Evolutionary conservation across 2,797 vertebrate genomes (phyloP), one percentile per base, ranked within the genome.

Genomic region (Aldrovandia affinis): DNA sequence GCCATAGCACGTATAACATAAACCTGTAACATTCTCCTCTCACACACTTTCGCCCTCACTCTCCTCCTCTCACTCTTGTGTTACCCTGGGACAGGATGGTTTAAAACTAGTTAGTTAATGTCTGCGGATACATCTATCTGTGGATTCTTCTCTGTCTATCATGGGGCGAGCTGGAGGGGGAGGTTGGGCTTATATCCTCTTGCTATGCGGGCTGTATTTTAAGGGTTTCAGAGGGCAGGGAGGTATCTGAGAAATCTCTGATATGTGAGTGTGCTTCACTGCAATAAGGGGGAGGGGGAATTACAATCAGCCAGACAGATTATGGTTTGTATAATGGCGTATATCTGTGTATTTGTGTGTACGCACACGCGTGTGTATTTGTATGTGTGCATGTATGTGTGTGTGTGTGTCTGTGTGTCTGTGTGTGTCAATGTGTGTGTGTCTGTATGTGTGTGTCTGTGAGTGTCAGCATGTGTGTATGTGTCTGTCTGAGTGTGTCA

Each of bases 331-430:
- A 28, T 12, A 39, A 33, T 18, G 65, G 33, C 14, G 33, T 81
- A 61, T 61, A 39, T 78, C n/a, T 81, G 68, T 85, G 83, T 65
- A 78, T 86, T 1, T 84, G 78, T 84, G 25, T 86, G 75, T 59
- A n/a, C n/a, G n/a, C n/a, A n/a, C n/a, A n/a, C n/a, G n/a, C n/a
- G n/a, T n/a, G 18, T 36, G 18, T 59, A n/a, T 50, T 30, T 52
- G 33, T 85, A 9, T 39, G 25, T 44, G 42, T 59, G 12, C 20
- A 36, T 78, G 81, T 78, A 68, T 59, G 78, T 22, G 59, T 55
- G 59, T 73, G 63, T 59, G 30, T 81, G 78, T 61, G 50, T 78
- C n/a, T 81, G 68, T 85, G 83, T 65, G 75, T 86, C 0, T 84
- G 78, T 84, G 25, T 86, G 75, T 59, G 9, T 9, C 30, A 3